These are phyloP conservation scores for Drosophila dunni DNA, from an alignment of 1,140 invertebrate species.

Conservation along the genomic window DNA sequence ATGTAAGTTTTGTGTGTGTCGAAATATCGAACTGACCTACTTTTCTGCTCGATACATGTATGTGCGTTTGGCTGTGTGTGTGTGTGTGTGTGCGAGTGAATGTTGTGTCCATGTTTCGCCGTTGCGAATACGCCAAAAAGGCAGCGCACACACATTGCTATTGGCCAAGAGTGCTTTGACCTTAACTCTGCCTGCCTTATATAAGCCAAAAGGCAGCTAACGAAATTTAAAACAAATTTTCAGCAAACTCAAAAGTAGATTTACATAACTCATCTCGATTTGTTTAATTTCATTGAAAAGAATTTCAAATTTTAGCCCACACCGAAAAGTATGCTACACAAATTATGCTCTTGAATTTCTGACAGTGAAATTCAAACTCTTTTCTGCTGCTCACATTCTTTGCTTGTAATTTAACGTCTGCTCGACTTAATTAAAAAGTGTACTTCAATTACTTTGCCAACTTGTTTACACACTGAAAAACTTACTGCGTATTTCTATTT, in stretches of 20 bases:
- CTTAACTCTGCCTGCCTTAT: slow-evolving; percentile 74
- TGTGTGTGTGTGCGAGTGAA: slow-evolving; percentile 28
- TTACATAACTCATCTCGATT: not conserved
- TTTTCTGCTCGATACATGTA: slow-evolving; percentile 61
- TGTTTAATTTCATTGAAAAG: no score
- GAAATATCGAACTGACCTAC: slow-evolving; percentile 81
- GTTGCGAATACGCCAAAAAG: slow-evolving; percentile 49
- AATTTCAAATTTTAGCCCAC: no score
- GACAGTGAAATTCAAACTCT: no score
- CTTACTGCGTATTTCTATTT: not conserved
- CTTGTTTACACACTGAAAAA: not conserved
- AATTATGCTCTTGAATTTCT: no score
- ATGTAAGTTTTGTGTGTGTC: slow-evolving; percentile 49
- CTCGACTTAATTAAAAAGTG: not conserved
- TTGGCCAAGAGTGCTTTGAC: slow-evolving; percentile 75
- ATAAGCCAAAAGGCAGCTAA: slow-evolving; percentile 50
- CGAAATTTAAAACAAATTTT: slow-evolving; percentile 24
- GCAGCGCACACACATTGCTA: slow-evolving; percentile 29
- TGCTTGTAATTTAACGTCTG: not conserved
- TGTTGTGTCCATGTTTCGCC: slow-evolving; percentile 28
- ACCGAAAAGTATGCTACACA: no score
- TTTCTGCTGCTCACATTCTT: not conserved
- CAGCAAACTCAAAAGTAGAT: not conserved
- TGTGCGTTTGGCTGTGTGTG: slow-evolving; percentile 9
- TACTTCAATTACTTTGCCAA: not conserved